phyloP scores from a whole-genome alignment of 2,888 invertebrate species.

The Hirtodrosophila alboralis region DNA sequence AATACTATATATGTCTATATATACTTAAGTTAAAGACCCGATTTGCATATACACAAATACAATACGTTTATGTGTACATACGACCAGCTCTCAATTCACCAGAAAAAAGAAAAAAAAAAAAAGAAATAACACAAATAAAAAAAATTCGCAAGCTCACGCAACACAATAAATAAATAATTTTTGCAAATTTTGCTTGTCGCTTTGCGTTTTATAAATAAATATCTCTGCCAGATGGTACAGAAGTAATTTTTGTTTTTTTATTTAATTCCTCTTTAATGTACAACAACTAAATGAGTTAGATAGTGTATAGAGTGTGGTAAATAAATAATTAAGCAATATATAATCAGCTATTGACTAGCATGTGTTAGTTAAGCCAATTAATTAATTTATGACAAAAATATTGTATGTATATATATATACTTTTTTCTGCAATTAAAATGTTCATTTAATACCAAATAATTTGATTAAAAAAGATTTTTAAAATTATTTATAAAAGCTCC shows the following conservation, averaged over 20 bases:
- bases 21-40: constrained; percentile 6
- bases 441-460: constrained; percentile 28
- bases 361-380: constrained; percentile 26
- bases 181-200: constrained; percentile 35
- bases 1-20: constrained; percentile 1
- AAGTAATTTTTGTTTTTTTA: not conserved
- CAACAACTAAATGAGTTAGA: constrained; percentile 6
- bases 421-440: constrained; percentile 22
- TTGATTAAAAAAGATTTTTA: constrained; percentile 35
- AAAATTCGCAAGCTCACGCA: constrained; percentile 13
- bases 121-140: constrained; percentile 3
- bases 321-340: constrained; percentile 20
- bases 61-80: constrained; percentile 1
- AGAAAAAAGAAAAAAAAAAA: constrained; percentile 5
- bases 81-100: constrained; percentile 19
- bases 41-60: no score
- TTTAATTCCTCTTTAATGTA: no score
- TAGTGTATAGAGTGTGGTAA: constrained; percentile 10
- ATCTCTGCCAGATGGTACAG: not conserved
- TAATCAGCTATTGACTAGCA: constrained; percentile 40
- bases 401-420: no score
- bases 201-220: constrained; percentile 26
- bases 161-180: constrained; percentile 28
- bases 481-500: constrained; percentile 30
- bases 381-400: constrained; percentile 27